phyloP scores from a whole-genome alignment of 2,113 vertebrate species.

The Psophia crepitans region DNA sequence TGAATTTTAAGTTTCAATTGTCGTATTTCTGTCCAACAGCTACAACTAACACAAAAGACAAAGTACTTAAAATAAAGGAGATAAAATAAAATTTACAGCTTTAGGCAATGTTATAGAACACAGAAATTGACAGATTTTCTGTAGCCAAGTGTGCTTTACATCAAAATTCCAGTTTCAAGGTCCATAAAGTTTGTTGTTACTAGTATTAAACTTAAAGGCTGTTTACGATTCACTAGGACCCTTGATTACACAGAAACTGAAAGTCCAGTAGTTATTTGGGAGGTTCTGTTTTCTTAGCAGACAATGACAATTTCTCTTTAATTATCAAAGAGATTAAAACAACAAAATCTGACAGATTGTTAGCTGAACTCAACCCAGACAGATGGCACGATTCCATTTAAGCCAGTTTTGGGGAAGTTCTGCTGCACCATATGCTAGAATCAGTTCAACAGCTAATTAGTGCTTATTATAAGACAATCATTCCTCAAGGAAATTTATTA shows the following conservation, averaged over 20 bases:
- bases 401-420: conserved; percentile 16
- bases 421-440: conserved; percentile 15
- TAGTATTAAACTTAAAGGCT: not conserved
- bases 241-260: not conserved
- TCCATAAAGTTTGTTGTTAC: not conserved
- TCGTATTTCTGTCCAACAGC: not conserved
- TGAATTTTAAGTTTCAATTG: not conserved
- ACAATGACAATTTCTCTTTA: not conserved
- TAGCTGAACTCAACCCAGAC: conserved; percentile 5
- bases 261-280: not conserved
- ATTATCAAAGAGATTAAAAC: not conserved
- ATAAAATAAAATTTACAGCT: not conserved
- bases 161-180: not conserved
- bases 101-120: not conserved
- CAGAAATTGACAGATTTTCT: not conserved
- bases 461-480: not conserved
- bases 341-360: conserved; percentile 24
- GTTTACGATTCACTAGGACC: not conserved
- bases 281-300: not conserved
- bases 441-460: conserved; percentile 33
- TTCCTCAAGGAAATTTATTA: not conserved
- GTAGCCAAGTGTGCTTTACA: not conserved
- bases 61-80: not conserved
- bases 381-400: not conserved
- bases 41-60: not conserved